Evolutionary conservation across 2,888 invertebrate species (phyloP).

Genomic region (Pyrochroa serraticornis): DNA sequence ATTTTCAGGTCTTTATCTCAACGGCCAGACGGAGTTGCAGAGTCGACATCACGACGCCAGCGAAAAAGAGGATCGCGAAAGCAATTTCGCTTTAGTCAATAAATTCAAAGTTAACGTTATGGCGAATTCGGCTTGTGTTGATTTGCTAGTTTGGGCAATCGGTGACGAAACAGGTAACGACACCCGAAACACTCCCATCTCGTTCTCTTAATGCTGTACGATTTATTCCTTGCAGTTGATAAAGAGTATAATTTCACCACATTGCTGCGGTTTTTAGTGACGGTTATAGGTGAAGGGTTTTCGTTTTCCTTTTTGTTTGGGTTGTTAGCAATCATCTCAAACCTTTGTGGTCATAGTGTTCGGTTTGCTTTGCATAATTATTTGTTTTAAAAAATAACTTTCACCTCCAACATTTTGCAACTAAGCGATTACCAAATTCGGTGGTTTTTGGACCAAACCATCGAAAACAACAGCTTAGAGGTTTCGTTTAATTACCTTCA

Average conservation of each 20-base stretch:
- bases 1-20: constrained; percentile 85
- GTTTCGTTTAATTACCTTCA: too few species aligned
- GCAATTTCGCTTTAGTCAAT: constrained; percentile 81
- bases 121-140: constrained; percentile 97
- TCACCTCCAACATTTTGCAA: too few species aligned
- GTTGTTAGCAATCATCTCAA: neutral
- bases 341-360: constrained; percentile 9
- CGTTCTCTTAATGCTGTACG: constrained; percentile 26
- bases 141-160: constrained; percentile 97
- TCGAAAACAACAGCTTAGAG: too few species aligned
- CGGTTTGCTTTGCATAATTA: constrained; percentile 1
- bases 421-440: too few species aligned
- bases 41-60: constrained; percentile 84
- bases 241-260: constrained; percentile 74
- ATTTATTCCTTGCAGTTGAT: constrained; percentile 66
- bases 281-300: constrained; percentile 65
- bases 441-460: too few species aligned
- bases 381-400: too few species aligned
- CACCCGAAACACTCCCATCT: constrained; percentile 4
- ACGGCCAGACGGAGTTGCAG: constrained; percentile 92
- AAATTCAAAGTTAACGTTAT: constrained; percentile 94
- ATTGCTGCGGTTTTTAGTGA: constrained; percentile 74
- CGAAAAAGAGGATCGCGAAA: constrained; percentile 81
- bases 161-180: constrained; percentile 90
- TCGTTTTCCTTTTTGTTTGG: constrained; percentile 26